Conservation (phyloP, 1,140 invertebrate species). For the Galleria mellonella region DNA sequence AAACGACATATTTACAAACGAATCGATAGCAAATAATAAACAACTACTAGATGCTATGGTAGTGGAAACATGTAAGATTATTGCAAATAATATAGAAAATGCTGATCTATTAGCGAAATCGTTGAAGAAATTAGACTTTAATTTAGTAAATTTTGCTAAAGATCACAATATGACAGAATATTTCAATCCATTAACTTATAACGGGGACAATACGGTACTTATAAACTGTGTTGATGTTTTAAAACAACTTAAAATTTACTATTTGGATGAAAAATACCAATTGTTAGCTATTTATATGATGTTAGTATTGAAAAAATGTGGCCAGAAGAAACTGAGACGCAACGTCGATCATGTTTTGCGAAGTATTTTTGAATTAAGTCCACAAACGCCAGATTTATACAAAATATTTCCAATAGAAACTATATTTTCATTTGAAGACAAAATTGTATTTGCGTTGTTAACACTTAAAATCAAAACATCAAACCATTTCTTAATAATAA, state of each 20-base stretch:
- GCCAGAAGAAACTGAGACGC: constrained; percentile 42
- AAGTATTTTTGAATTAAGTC: constrained; percentile 48
- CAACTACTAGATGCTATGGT: constrained; percentile 32
- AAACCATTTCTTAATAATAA: constrained; percentile 40
- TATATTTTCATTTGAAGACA: constrained; percentile 49
- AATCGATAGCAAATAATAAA: constrained; percentile 33
- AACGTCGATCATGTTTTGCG: constrained; percentile 38
- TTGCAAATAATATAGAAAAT: constrained; percentile 42
- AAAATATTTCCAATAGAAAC: constrained; percentile 46
- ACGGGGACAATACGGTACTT: constrained; percentile 21
- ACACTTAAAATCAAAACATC: constrained; percentile 46
- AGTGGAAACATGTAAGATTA: constrained; percentile 36
- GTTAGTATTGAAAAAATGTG: constrained; percentile 43
- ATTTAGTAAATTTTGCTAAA: constrained; percentile 32
- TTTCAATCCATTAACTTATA: constrained; percentile 28
- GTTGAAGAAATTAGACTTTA: constrained; percentile 39
- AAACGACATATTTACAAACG: constrained; percentile 22
- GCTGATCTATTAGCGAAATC: constrained; percentile 31
- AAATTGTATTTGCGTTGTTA: constrained; percentile 34
- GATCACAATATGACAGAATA: constrained; percentile 30
- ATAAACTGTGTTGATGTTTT: constrained; percentile 32
- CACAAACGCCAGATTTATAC: constrained; percentile 49
- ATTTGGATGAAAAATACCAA: constrained; percentile 55
- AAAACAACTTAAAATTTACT: constrained; percentile 40
- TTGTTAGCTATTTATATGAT: constrained; percentile 47